Base-by-base conservation (phyloP, 2,888 invertebrate genomes). In the Cosmia pyralina region DNA sequence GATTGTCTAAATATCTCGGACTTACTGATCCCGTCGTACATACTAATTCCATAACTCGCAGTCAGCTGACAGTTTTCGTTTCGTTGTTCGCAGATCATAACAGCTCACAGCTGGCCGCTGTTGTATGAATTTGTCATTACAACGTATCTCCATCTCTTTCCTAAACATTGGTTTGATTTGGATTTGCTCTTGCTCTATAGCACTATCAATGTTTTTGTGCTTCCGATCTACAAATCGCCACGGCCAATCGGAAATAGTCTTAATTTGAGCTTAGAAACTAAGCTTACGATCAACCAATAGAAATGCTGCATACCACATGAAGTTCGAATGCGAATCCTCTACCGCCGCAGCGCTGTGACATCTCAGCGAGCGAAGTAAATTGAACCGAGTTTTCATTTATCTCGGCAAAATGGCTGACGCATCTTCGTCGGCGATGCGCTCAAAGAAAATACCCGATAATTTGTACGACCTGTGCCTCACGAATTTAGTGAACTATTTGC, bases 391-490 rank as follows among this genome's bases (percentile, higher is more conserved):
- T 91, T 90, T 92, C 89, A 90, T 91, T 89, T 93, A 92, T 87
- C 89, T 94, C 90, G 92, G 93, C 93, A 97, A 97, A 95, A 97
- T 97, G 97, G 97, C 96, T 93, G 96, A 96, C 94, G 95, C 92
- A 93, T 92, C 92, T 90, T 89, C 92, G 90, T 85, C 92, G 87
- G 91, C 79, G 76, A 77, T 91, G 89, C 89, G 92, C 85, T 92
- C 88, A 88, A 94, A 94, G 87, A 95, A 94, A 93, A 94, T 94
- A 89, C 96, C 97, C 87, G 96, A 95, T 92, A 96, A 93, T 92
- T 96, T 98, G 81, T 98, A 97, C 93, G 96, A 97, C 85, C 92
- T 97, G 92, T 97, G 97, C 91, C 95, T 97, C 88, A 94, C 95
- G 67, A 97, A 97, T 90, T 96, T 97, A 89, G 97, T 97, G 89